Evolutionary conservation across 2,888 invertebrate species (phyloP), one percentile per base, ranked within the genome.

Genomic region (Drosophila neonasuta): DNA sequence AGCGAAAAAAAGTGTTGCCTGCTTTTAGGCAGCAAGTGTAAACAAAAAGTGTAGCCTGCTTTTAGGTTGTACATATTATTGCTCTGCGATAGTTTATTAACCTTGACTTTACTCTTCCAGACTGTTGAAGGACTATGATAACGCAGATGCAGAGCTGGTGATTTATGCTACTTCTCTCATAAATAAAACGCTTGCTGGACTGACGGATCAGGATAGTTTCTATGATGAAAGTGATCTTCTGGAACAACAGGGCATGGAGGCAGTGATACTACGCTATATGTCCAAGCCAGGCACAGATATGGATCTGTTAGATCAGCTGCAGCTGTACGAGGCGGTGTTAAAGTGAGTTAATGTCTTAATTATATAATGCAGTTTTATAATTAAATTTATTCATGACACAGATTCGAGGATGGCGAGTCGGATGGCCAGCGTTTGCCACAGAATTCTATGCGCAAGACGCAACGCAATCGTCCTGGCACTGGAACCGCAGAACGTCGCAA

Each of bases 171-270:
- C 97, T 88, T 99, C 98, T 15, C 93, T 99, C 61, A 95, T 99
- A 83, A 99, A 99, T 91, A 97, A 97, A 92, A 97, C 97, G 50
- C 92, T 99, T 39, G 97, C 97, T 88, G 97, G 97, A 36, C 94
- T 98, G 56, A 96, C 97, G 1, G 98, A 98, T 91, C 97, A 97
- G 91, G 98, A 99, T 89, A 96, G 96, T 20, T 99, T 98, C 91
- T 99, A 99, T 89, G 99, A 99, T 90, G 97, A 99, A 89, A 97
- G 98, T 3, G 99, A 99, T 91, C 94, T 96, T 20, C 92, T 99
- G 73, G 99, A 99, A 90, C 97, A 98, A 78, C 98, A 97, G 90
- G 97, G 96, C 20, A 96, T 97, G 91, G 97, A 97, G 89, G 93
- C 94, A 54, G 95, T 97, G 30, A 95, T 97, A 77, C 95, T 96